Conservation (phyloP, 2,888 invertebrate species). For the Chrysolina americana region DNA sequence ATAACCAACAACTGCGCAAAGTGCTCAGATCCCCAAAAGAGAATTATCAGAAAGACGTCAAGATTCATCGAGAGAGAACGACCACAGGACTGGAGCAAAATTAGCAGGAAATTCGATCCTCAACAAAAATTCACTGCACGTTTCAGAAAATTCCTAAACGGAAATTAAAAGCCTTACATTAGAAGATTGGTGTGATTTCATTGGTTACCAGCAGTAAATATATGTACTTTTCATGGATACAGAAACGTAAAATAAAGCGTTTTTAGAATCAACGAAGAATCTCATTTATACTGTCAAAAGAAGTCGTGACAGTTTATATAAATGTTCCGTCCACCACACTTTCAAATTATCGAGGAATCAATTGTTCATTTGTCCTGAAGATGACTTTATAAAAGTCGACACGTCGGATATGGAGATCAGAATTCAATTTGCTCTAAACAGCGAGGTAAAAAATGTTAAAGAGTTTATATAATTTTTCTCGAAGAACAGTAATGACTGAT, state of each 20-base stretch:
- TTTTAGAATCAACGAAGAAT: not conserved
- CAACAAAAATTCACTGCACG: constrained; percentile 39
- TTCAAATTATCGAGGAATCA: too few relatives aligned
- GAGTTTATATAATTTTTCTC: too few relatives aligned
- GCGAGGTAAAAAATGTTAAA: too few relatives aligned
- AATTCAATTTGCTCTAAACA: too few relatives aligned
- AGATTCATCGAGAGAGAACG: constrained; percentile 73
- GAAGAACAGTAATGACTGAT: too few relatives aligned
- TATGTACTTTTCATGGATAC: not conserved
- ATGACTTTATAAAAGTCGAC: too few relatives aligned
- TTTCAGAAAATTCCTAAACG: constrained; percentile 49
- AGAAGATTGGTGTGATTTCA: not conserved
- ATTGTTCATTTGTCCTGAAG: too few relatives aligned
- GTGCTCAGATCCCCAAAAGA: constrained; percentile 76
- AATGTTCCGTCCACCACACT: too few relatives aligned
- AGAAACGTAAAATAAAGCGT: not conserved
- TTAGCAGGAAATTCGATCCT: constrained; percentile 74
- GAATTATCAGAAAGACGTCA: constrained; percentile 76
- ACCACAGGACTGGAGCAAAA: constrained; percentile 62
- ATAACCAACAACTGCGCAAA: constrained; percentile 77
- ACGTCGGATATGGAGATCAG: too few relatives aligned
- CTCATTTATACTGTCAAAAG: too few relatives aligned
- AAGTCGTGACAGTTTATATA: too few relatives aligned
- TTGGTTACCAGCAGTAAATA: not conserved
- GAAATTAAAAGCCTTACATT: constrained; percentile 24